These are phyloP conservation scores for Fukomys damarensis DNA, from an alignment of 2,113 vertebrate genomes.

Conservation along the genomic window DNA sequence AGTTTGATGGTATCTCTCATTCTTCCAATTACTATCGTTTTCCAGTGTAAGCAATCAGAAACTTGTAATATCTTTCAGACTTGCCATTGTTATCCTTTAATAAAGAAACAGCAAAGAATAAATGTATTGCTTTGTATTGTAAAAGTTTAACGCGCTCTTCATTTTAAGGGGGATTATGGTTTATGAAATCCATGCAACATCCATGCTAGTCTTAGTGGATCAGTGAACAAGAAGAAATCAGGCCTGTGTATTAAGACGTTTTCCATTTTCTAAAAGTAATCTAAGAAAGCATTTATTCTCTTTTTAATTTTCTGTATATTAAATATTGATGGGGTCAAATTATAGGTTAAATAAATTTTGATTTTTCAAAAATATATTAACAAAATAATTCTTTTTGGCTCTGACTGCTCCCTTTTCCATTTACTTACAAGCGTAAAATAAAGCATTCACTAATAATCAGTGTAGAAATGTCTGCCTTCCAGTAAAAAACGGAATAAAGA, in stretches of 20 bases:
- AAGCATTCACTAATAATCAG: not conserved
- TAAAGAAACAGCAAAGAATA: not conserved
- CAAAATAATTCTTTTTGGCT: not conserved
- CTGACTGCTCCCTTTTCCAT: not conserved
- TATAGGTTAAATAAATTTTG: constrained; percentile 18
- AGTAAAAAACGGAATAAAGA: not conserved
- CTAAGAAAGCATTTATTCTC: not conserved
- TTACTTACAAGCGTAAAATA: not conserved
- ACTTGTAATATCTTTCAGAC: not conserved
- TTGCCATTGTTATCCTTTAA: not conserved
- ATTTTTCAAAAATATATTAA: not conserved
- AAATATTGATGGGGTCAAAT: not conserved
- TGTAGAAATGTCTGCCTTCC: not conserved
- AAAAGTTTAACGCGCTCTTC: not conserved
- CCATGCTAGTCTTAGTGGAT: rapidly evolving
- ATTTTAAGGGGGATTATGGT: not conserved
- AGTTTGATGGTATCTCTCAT: not conserved
- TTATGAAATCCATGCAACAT: not conserved
- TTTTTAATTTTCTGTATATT: constrained; percentile 10
- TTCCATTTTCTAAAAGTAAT: not conserved
- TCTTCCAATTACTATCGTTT: not conserved
- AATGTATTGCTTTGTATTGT: not conserved
- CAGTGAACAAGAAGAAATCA: not conserved
- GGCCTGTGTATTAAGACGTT: not conserved
- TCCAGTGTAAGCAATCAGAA: not conserved